These are phyloP conservation scores for Rhegmatorhina hoffmannsi DNA, from an alignment of 2,113 vertebrate genomes.

Conservation along the genomic window DNA sequence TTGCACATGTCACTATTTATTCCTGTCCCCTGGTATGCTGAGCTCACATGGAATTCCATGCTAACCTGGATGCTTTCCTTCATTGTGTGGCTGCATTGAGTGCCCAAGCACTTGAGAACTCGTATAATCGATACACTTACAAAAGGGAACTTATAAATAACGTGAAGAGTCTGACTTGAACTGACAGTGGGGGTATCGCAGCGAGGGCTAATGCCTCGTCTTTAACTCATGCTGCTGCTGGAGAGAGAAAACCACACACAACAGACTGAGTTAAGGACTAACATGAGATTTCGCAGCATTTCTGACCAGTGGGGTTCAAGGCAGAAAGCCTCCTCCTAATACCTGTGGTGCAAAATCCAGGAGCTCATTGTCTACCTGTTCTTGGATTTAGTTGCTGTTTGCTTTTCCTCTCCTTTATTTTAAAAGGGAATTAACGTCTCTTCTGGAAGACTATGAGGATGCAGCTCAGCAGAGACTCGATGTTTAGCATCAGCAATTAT, in stretches of 20 bases:
- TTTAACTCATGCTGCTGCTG: conserved; percentile 3
- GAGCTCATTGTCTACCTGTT: not conserved
- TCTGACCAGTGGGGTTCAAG: not conserved
- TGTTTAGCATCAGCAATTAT: not conserved
- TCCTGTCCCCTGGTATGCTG: not conserved
- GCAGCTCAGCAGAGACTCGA: not conserved
- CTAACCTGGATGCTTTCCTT: not conserved
- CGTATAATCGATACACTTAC: not conserved
- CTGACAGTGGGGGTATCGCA: not conserved
- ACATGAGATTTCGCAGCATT: not conserved
- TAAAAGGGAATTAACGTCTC: not conserved
- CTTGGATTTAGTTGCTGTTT: not conserved
- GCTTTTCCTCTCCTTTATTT: not conserved
- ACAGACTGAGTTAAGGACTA: not conserved
- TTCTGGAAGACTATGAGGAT: not conserved
- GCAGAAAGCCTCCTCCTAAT: not conserved
- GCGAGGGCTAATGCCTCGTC: not conserved
- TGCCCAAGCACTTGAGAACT: not conserved
- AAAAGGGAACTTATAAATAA: conserved; percentile 35
- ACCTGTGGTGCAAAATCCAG: not conserved
- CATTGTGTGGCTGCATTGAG: not conserved
- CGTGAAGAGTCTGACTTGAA: conserved; percentile 14
- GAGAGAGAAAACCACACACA: not conserved
- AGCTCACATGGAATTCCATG: not conserved
- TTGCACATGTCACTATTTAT: not conserved